Conservation (phyloP, 2,888 invertebrate genomes). For the Fragum whitleyi region DNA sequence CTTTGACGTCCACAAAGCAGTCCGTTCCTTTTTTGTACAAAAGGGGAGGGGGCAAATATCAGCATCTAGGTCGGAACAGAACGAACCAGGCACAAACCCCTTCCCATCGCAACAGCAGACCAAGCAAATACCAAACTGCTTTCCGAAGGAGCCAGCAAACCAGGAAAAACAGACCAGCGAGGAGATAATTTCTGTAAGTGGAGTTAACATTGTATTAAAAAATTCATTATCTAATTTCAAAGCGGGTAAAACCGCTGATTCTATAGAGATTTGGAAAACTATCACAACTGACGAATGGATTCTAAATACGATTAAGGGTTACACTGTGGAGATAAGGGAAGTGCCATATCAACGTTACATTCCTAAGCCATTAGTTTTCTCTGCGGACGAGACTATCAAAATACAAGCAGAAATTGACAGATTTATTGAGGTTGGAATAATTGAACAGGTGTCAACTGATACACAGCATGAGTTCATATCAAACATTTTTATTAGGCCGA, state of each 20-base stretch:
- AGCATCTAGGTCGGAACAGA: not conserved
- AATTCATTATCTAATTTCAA: constrained; percentile 24
- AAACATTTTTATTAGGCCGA: constrained; percentile 34
- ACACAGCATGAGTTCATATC: constrained; percentile 25
- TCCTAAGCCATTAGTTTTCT: constrained; percentile 22
- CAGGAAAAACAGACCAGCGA: not conserved
- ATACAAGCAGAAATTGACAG: constrained; percentile 28
- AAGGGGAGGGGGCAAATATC: constrained; percentile 15
- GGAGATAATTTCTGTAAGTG: constrained; percentile 27
- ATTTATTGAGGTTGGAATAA: constrained; percentile 23
- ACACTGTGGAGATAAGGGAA: constrained; percentile 18
- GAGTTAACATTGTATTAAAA: not conserved
- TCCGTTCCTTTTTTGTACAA: constrained; percentile 25
- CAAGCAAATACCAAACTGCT: not conserved
- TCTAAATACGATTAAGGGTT: constrained; percentile 29
- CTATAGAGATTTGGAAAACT: constrained; percentile 19
- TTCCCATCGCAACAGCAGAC: not conserved
- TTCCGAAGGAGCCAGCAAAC: not conserved
- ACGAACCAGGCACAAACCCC: not conserved
- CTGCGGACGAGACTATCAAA: constrained; percentile 1
- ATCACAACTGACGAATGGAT: constrained; percentile 33
- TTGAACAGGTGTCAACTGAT: not conserved
- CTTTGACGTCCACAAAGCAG: not conserved
- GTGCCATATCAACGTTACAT: constrained; percentile 25
- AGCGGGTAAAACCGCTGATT: constrained; percentile 29